phyloP scores from a whole-genome alignment of 2,888 invertebrate genomes.

The Aquatica leii region DNA sequence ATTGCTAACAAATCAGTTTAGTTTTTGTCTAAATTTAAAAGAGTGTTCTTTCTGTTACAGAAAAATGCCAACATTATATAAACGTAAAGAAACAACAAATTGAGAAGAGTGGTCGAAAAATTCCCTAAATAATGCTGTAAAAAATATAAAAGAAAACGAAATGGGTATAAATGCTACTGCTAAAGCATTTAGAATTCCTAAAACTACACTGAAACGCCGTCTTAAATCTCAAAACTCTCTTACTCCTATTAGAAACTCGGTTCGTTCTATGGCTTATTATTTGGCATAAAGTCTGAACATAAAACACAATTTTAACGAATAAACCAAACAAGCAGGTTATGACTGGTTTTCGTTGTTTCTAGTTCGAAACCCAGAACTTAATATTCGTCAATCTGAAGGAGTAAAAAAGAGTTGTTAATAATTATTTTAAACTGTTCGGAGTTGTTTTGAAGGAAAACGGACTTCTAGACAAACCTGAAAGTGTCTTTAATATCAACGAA shows the following conservation, averaged over 20 bases:
- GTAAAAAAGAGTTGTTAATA: background rate
- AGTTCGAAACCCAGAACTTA: background rate
- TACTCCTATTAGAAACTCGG: background rate
- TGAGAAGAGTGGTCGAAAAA: background rate
- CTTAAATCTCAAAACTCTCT: background rate
- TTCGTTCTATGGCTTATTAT: too few species aligned
- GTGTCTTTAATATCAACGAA: background rate
- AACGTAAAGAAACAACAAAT: too few species aligned
- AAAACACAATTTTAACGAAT: background rate
- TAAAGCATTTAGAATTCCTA: background rate
- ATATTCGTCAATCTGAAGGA: background rate
- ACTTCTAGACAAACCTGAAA: background rate
- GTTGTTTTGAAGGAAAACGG: background rate
- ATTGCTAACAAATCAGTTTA: too few species aligned
- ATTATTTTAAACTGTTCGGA: background rate
- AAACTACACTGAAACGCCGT: too few species aligned
- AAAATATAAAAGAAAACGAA: background rate
- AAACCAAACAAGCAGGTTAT: background rate
- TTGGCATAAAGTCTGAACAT: too few species aligned
- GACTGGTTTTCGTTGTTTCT: background rate
- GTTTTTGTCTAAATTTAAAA: too few species aligned
- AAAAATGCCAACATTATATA: too few species aligned
- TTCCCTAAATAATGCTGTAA: background rate
- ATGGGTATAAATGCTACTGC: background rate
- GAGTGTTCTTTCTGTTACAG: too few species aligned